Evolutionary conservation across 2,797 vertebrate genomes (phyloP).

Genomic region (Semotilus atromaculatus): DNA sequence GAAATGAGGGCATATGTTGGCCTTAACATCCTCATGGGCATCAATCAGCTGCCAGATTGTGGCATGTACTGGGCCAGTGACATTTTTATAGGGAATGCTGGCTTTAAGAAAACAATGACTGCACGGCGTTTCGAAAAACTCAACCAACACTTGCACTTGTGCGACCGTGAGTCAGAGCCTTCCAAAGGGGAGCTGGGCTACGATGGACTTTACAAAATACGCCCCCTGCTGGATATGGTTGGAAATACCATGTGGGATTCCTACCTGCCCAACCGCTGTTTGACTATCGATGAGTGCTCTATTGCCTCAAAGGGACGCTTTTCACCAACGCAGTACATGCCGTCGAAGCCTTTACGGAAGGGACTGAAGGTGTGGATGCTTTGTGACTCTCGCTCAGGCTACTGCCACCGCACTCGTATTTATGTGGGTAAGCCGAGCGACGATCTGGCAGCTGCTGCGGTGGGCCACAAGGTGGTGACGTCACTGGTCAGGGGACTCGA

Average conservation of each 20-base stretch:
- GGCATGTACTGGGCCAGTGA: slow-evolving; percentile 88
- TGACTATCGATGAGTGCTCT: slow-evolving; percentile 81
- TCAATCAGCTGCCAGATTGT: slow-evolving; percentile 85
- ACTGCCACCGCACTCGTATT: slow-evolving; percentile 82
- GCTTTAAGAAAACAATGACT: slow-evolving; percentile 86
- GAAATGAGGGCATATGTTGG: slow-evolving; percentile 85
- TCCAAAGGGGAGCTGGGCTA: slow-evolving; percentile 80
- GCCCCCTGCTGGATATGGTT: slow-evolving; percentile 81
- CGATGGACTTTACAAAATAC: slow-evolving; percentile 83
- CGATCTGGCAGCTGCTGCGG: slow-evolving; percentile 64
- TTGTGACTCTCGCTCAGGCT: slow-evolving; percentile 83
- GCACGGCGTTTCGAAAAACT: slow-evolving; percentile 83
- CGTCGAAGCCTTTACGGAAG: slow-evolving; percentile 81
- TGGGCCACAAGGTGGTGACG: slow-evolving; percentile 77
- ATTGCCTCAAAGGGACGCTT: slow-evolving; percentile 79
- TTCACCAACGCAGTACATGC: slow-evolving; percentile 81
- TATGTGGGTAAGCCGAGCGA: slow-evolving; percentile 74
- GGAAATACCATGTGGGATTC: slow-evolving; percentile 84
- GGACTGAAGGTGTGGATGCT: slow-evolving; percentile 86
- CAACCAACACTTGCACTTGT: slow-evolving; percentile 84
- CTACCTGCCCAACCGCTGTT: slow-evolving; percentile 80
- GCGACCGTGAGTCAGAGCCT: slow-evolving; percentile 78
- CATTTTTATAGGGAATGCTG: slow-evolving; percentile 85
- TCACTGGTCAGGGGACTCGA: slow-evolving; percentile 81
- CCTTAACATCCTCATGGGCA: slow-evolving; percentile 85